Percentiles rank a stretch among this genome's conserved stretches.
phyloP scores from a whole-genome alignment of 2,113 vertebrate species.

The Poeciliopsis turrubarensis region DNA sequence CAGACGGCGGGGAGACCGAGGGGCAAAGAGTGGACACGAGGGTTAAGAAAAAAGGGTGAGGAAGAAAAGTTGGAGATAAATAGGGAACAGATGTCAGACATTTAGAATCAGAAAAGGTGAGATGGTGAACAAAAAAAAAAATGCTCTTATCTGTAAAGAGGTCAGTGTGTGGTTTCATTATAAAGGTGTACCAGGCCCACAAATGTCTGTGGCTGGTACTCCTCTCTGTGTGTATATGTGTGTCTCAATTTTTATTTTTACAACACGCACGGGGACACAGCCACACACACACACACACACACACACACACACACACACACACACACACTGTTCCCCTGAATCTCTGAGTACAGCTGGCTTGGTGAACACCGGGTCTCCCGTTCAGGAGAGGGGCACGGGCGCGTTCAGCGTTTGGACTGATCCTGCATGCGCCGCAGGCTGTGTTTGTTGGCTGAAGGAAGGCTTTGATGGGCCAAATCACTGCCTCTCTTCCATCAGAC shows the following conservation, averaged over 20 bases:
- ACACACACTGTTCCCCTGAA: neutral
- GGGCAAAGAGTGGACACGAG: slow-evolving; percentile 48
- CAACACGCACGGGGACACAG: too few relatives aligned
- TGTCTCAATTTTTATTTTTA: too few relatives aligned
- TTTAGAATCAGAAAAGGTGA: slow-evolving; percentile 38
- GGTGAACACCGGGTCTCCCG: slow-evolving; percentile 14
- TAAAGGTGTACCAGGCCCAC: neutral
- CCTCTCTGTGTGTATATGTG: neutral
- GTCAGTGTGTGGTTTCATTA: slow-evolving; percentile 26
- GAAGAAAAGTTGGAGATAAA: slow-evolving; percentile 40
- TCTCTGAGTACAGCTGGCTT: slow-evolving; percentile 11
- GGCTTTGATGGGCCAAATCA: slow-evolving; percentile 72
- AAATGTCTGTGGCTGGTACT: neutral
- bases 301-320: neutral
- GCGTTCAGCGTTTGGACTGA: slow-evolving; percentile 44
- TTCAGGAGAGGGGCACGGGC: slow-evolving; percentile 15
- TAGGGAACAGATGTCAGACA: slow-evolving; percentile 56
- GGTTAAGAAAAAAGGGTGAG: slow-evolving; percentile 35
- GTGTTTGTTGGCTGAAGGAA: slow-evolving; percentile 70
- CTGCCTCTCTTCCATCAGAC: slow-evolving; percentile 65
- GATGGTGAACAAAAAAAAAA: slow-evolving; percentile 13
- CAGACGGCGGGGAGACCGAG: slow-evolving; percentile 39
- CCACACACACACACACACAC: too few relatives aligned
- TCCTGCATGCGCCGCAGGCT: slow-evolving; percentile 61
- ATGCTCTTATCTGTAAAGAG: slow-evolving; percentile 20